phyloP scores from a whole-genome alignment of 2,888 invertebrate species.

The Apotomis turbidana region DNA sequence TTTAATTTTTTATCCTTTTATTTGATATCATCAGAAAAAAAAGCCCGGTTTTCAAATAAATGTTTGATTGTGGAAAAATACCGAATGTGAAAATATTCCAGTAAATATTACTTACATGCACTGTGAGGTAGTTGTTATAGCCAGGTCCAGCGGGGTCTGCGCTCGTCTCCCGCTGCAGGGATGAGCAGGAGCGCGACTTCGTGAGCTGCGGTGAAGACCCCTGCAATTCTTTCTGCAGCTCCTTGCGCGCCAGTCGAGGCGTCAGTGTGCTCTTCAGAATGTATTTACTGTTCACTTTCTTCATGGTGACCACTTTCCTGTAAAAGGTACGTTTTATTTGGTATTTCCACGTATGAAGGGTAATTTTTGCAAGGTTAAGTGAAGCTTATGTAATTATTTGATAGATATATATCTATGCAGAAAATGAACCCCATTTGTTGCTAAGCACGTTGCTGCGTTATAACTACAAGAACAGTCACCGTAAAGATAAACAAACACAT shows the following conservation, averaged over 20 bases:
- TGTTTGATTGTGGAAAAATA: too few species aligned
- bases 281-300: conserved; percentile 91
- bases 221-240: conserved; percentile 85
- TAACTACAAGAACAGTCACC: too few species aligned
- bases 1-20: too few species aligned
- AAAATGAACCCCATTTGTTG: too few species aligned
- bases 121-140: conserved; percentile 89
- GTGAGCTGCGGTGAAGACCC: conserved; percentile 84
- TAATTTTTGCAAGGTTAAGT: too few species aligned
- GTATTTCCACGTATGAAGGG: neutral
- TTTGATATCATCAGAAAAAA: too few species aligned
- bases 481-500: too few species aligned
- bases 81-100: too few species aligned
- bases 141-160: conserved; percentile 82
- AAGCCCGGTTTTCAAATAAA: too few species aligned
- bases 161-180: conserved; percentile 84
- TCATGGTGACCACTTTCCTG: conserved; percentile 87
- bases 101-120: conserved; percentile 83
- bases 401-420: too few species aligned
- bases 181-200: conserved; percentile 89
- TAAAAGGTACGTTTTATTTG: neutral
- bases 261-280: conserved; percentile 93
- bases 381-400: too few species aligned
- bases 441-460: too few species aligned
- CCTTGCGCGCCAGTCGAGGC: conserved; percentile 89